These are phyloP conservation scores for Megalurothrips usitatus DNA, from an alignment of 2,888 invertebrate species.

Conservation along the genomic window DNA sequence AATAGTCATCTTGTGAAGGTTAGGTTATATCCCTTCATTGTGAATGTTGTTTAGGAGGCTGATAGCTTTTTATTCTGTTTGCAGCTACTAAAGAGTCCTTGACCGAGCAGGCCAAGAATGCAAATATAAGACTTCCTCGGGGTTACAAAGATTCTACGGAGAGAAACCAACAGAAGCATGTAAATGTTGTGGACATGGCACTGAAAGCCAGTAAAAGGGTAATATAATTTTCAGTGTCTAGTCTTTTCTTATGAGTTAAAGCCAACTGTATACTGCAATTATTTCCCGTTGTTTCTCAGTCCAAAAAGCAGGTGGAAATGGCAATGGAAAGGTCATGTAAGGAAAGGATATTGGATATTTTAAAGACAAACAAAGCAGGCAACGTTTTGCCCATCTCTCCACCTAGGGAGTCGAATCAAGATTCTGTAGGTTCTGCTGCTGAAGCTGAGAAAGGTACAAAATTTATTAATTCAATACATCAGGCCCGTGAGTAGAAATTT, in stretches of 20 bases:
- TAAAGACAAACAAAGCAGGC: background rate
- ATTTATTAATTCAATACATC: background rate
- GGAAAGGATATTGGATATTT: background rate
- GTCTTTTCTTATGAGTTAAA: background rate
- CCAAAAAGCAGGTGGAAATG: background rate
- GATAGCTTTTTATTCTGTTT: background rate
- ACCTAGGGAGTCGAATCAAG: too few relatives aligned
- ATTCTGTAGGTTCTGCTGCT: background rate
- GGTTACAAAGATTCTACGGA: background rate
- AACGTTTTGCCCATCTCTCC: too few relatives aligned
- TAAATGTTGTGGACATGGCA: background rate
- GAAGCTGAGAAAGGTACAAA: background rate
- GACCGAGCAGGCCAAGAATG: background rate
- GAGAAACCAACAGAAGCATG: background rate
- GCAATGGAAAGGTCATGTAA: background rate
- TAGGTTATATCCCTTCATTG: too few relatives aligned
- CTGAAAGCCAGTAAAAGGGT: background rate
- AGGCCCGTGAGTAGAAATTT: background rate
- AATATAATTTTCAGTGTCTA: background rate
- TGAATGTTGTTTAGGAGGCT: background rate
- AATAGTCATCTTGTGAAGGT: too few relatives aligned
- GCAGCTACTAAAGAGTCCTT: background rate
- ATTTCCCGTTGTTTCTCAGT: background rate
- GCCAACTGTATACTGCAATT: background rate
- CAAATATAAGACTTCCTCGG: background rate